phyloP scores from a whole-genome alignment of 2,113 vertebrate species.

The Sinosuthora webbiana region DNA sequence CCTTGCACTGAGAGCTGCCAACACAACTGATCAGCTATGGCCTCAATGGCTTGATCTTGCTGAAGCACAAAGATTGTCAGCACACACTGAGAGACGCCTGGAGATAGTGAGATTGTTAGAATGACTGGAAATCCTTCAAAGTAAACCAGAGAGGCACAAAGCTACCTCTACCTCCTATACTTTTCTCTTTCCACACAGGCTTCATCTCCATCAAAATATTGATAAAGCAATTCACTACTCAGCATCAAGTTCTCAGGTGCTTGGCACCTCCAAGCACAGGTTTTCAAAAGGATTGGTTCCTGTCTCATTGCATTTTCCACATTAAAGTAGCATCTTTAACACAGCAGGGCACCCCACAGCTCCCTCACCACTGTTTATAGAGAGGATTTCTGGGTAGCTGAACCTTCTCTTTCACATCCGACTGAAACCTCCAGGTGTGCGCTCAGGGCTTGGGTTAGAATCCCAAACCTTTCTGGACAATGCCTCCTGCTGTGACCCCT shows the following conservation, averaged over 20 bases:
- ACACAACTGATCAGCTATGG: background rate
- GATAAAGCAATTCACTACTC: background rate
- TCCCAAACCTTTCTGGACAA: background rate
- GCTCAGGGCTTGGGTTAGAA: background rate
- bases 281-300: background rate
- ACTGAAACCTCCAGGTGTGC: background rate
- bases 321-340: background rate
- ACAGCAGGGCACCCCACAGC: background rate
- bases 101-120: background rate
- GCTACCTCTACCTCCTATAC: background rate
- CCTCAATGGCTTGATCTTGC: background rate
- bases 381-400: background rate
- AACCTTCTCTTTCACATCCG: background rate
- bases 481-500: background rate
- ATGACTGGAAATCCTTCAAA: slow-evolving; percentile 11
- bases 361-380: background rate
- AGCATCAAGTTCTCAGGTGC: background rate
- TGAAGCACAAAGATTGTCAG: background rate
- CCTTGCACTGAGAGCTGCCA: background rate
- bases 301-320: background rate
- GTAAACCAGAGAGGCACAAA: background rate
- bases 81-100: background rate
- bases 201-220: background rate
- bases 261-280: background rate
- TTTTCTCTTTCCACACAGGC: background rate